Base-by-base conservation (phyloP, 2,797 vertebrate species). In the Anabas testudineus region DNA sequence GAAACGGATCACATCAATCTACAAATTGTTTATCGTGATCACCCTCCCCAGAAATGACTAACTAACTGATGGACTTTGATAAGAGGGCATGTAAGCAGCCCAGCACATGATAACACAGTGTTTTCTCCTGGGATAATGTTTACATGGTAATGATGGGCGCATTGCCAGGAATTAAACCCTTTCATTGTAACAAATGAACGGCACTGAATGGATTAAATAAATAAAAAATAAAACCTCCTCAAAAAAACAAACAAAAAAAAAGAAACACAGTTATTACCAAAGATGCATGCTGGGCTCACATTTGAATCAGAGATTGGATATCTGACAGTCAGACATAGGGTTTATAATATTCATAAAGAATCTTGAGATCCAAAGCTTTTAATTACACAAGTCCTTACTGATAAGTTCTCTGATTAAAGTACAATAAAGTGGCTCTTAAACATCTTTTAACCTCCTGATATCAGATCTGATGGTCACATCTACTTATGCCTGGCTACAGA, bases 11-110 rank as follows among this genome's bases (percentile, higher is more conserved):
- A 15, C 3, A 22, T 12, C 7, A 7, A 30, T 32, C 18, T 3
- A 26, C 1, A 36, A 10, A 36, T 7, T 6, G 3, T 45, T 4
- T 10, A 0, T 30, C 7, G 19, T 2, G 18, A 43, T 54, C 39
- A 61, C 4, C 13, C 10, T 42, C 22, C 21, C 64, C 26, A 24
- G 12, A 22, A 63, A 67, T 71, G 8, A 68, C 21, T 75, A 58
- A 79, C 68, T 51, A 45, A 37, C 36, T 24, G 47, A 21, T 76
- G 74, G 78, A 92, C 90, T 92, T 91, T 90, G 87, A 83, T 43
- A 83, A 42, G 15, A 67, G 64, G 76, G 43, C 28, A 47, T 71
- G 60, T 46, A 7, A 34, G 18, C 37, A 24, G 19, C 13, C n/a
- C 18, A 32, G 18, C 16, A 19, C 36, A 10, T 22, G 9, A 60